phyloP scores from a whole-genome alignment of 2,113 vertebrate species.

The Chionomys nivalis region DNA sequence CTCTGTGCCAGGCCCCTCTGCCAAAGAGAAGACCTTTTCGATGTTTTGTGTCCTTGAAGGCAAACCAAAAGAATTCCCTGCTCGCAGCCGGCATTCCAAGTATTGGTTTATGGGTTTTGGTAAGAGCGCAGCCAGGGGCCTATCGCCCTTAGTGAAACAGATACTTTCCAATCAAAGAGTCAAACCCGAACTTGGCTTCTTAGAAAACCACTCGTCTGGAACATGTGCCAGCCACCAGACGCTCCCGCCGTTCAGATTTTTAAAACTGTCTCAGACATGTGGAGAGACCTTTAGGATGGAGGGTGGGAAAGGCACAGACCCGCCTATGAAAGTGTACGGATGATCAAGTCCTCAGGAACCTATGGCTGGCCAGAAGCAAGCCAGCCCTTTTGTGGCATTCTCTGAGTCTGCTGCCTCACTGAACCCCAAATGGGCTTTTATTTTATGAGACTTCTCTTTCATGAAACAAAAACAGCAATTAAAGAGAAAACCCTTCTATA shows the following conservation, averaged over 20 bases:
- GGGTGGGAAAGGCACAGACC: constrained; percentile 63
- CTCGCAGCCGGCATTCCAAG: constrained; percentile 75
- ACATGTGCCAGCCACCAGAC: constrained; percentile 72
- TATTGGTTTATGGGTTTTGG: constrained; percentile 78
- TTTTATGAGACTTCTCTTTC: constrained; percentile 80
- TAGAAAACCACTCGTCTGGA: constrained; percentile 82
- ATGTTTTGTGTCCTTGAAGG: constrained; percentile 82
- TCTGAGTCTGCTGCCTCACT: constrained; percentile 23
- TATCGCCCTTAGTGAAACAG: constrained; percentile 80
- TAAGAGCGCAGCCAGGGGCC: constrained; percentile 77
- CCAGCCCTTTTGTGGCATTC: constrained; percentile 48
- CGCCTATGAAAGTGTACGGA: constrained; percentile 5
- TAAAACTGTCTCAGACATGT: constrained; percentile 72
- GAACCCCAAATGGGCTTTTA: constrained; percentile 55
- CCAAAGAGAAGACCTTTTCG: constrained; percentile 81
- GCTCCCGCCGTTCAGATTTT: constrained; percentile 64
- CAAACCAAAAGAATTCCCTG: constrained; percentile 81
- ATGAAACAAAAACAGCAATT: constrained; percentile 83
- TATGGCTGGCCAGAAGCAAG: not conserved
- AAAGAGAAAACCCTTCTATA: constrained; percentile 80
- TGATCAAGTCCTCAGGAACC: not conserved
- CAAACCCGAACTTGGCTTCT: constrained; percentile 80
- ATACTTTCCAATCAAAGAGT: constrained; percentile 83
- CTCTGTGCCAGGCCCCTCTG: constrained; percentile 46
- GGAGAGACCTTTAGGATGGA: constrained; percentile 64